Evolutionary conservation across 2,797 vertebrate species (phyloP), one percentile per base, ranked within the genome.

Genomic region (Dallia pectoralis): DNA sequence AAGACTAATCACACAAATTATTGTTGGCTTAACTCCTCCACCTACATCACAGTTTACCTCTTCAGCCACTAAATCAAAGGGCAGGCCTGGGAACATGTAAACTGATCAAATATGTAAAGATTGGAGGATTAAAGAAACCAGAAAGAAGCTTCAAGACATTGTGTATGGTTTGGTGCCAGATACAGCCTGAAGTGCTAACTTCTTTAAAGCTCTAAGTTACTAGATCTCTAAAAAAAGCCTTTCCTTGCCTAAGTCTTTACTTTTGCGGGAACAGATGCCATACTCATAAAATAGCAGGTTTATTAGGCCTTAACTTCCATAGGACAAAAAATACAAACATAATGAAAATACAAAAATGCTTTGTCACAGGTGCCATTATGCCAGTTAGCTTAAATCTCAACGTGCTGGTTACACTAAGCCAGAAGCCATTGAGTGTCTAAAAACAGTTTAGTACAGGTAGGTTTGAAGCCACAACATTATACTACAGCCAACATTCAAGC

Each of bases 21-120:
- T 30, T 63, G 4, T 63, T 19, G 62, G 14, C 18, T 30, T 32
- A 63, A 16, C 62, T 63, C 27, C 32, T 16, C 7, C 22, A 63
- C 4, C 30, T 63, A 2, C 62, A 32, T 16, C 61, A 53, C 51
- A 53, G 61, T 29, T 62, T 4, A 18, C 12, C 32, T 8, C 30
- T n/a, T 25, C 64, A 33, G 64, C 3, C 64, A 40, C 7, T 36
- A 66, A 19, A 40, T 66, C 64, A 66, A 66, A 40, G 33, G 64
- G 33, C 25, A 22, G 18, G 18, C 64, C n/a, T 22, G 64, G 29
- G 16, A 29, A 16, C 29, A 30, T 63, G 61, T 30, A 15, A 63
- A 63, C 29, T 32, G 30, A 63, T 32, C 62, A 63, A 63, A 63
- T 63, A 63, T 32, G 32, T 63, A 63, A 30, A 18, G n/a, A n/a